Conservation (phyloP, 1,140 invertebrate species). For the Euura saliciscinereae region DNA sequence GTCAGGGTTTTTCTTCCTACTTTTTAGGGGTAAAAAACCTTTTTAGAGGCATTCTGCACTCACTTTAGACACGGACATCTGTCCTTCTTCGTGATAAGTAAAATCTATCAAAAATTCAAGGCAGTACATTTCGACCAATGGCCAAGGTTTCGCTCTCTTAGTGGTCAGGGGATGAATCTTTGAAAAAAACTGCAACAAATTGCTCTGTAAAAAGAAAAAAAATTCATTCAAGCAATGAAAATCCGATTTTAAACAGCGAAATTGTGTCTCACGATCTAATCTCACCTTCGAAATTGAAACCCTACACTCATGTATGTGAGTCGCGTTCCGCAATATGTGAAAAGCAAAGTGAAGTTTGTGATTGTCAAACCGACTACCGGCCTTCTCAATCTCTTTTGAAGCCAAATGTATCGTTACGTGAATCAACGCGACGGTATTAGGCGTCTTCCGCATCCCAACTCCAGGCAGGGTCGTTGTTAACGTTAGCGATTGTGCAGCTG, state of each 20-base stretch:
- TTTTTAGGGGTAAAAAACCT: not conserved
- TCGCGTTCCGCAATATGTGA: slow-evolving; percentile 58
- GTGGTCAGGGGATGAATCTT: slow-evolving; percentile 50
- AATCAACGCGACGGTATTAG: slow-evolving; percentile 59
- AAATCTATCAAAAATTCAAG: slow-evolving; percentile 56
- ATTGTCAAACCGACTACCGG: slow-evolving; percentile 52
- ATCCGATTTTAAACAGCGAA: too few species aligned
- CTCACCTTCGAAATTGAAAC: slow-evolving; percentile 61
- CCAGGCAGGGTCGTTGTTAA: slow-evolving; percentile 62
- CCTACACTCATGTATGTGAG: slow-evolving; percentile 59
- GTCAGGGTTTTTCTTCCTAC: too few species aligned
- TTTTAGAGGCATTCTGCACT: too few species aligned
- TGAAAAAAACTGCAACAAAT: slow-evolving; percentile 47
- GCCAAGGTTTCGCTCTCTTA: slow-evolving; percentile 47
- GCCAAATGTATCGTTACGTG: slow-evolving; percentile 57
- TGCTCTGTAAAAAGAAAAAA: slow-evolving; percentile 38
- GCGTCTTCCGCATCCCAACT: slow-evolving; percentile 58
- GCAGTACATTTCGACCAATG: slow-evolving; percentile 48
- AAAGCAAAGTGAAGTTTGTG: slow-evolving; percentile 55
- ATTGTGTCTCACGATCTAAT: not conserved
- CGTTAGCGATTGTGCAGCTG: slow-evolving; percentile 59
- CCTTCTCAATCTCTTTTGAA: slow-evolving; percentile 58
- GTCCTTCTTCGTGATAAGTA: slow-evolving; percentile 55
- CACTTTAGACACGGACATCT: slow-evolving; percentile 52
- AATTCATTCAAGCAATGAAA: too few species aligned